Conservation (phyloP, 2,113 vertebrate species). For the Bothrops jararaca region DNA sequence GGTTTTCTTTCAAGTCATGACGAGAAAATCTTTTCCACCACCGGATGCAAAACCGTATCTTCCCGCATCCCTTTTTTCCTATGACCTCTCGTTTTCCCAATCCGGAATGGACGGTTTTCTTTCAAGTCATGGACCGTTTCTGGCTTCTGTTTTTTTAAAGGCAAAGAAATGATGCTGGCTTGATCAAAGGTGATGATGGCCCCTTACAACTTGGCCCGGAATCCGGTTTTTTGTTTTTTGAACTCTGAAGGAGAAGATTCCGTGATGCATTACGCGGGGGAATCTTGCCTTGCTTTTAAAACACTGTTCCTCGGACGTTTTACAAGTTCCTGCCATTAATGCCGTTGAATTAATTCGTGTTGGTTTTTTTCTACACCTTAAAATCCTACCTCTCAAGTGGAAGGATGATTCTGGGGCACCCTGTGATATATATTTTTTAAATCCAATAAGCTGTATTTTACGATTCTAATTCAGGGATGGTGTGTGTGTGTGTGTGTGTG, state of each 20-base stretch:
- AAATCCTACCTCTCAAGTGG: not conserved
- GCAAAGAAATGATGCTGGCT: not conserved
- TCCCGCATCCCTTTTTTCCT: constrained; percentile 83
- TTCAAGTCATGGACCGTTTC: not conserved
- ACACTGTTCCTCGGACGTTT: too few species aligned
- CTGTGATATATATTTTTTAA: not conserved
- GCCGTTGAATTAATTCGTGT: not conserved
- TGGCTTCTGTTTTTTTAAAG: not conserved
- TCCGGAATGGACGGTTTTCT: not conserved
- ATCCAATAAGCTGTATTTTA: too few species aligned
- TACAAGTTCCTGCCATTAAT: not conserved
- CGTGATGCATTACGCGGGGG: not conserved
- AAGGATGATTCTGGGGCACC: not conserved
- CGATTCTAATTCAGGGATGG: not conserved
- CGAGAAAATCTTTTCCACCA: too few species aligned
- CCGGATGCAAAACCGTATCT: constrained; percentile 86
- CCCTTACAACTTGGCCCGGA: not conserved
- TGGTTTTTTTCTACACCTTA: not conserved
- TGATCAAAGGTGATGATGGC: too few species aligned
- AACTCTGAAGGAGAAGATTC: not conserved
- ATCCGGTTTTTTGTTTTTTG: not conserved
- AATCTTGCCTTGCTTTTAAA: not conserved
- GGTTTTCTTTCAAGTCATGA: too few species aligned
- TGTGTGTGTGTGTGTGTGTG: too few species aligned
- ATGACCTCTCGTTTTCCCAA: constrained; percentile 58